Base-by-base conservation (phyloP, 2,888 invertebrate genomes). In the Lasioglossum figueresi region DNA sequence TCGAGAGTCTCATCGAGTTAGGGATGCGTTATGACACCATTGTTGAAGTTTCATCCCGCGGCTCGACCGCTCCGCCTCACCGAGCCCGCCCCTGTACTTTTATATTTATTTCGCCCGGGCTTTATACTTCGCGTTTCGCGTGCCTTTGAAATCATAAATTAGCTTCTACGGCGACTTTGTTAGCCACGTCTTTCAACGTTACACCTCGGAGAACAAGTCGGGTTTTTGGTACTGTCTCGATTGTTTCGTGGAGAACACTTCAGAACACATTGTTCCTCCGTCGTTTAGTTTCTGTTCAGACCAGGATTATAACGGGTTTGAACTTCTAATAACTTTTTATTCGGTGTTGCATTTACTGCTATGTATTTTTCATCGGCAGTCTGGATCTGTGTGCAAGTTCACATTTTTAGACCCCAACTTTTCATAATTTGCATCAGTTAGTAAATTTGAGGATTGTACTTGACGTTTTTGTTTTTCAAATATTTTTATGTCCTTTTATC, bases 1-100 rank as follows among this genome's bases (percentile, higher is more conserved):
- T 80, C 86, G 78, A 72, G 82, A 68, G 85, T 73, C 79, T 76
- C 82, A 77, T 85, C 82, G 86, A 75, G 84, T 86, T 86, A 76
- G 71, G 76, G 79, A 80, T 73, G 74, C 76, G 79, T 83, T 83
- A 66, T 80, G 73, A 71, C 76, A 79, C 37, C 74, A 74, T 83
- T 79, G 82, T 83, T 68, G 52, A 77, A 72, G 71, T 34, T n/a
- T 37, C 68, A 31, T 75, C 72, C 63, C 76, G 52, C 34, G 66
- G 34, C 37, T 70, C 73, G 71, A 56, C 77, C 70, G 37, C 52
- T 43, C 16, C 52, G 16, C 3, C 45, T 16, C 34, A 19, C 63
- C 12, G 40, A 72, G 48, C 59, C 66, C 70, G 34, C 31, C 68
- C 23, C 52, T 40, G 37, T 75, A 48, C 63, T 43, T 63, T 76